A percentile compares a stretch with the other conserved stretches of the same genome.
These are phyloP conservation scores for Proterorhinus semilunaris DNA, from an alignment of 2,113 vertebrate species.

Conservation along the genomic window DNA sequence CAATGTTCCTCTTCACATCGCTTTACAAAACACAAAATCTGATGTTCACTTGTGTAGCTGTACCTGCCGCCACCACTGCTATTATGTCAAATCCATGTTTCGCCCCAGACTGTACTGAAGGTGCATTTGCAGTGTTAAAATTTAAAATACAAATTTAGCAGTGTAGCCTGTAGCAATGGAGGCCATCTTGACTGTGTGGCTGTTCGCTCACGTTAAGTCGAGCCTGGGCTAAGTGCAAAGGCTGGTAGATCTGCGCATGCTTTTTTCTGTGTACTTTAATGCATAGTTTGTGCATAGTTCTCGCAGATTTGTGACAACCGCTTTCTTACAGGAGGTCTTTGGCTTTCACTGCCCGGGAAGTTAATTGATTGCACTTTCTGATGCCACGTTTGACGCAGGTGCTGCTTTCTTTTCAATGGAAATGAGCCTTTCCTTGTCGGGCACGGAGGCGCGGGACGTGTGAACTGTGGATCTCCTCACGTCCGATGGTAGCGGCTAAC, in stretches of 20 bases:
- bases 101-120: neutral
- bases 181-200: neutral
- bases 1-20: neutral
- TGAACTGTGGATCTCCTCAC: conserved; percentile 54
- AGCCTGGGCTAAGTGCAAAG: neutral
- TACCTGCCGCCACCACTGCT: neutral
- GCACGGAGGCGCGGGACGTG: conserved; percentile 8
- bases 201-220: neutral
- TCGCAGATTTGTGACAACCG: neutral
- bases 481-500: conserved; percentile 33
- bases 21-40: neutral
- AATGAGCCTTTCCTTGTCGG: conserved; percentile 30
- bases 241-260: neutral
- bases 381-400: neutral
- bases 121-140: conserved; percentile 40
- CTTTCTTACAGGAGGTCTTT: neutral
- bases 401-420: conserved; percentile 53
- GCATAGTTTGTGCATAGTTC: neutral
- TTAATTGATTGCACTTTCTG: neutral
- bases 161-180: conserved; percentile 15
- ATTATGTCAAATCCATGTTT: conserved; percentile 20
- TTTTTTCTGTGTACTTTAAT: neutral
- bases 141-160: no score
- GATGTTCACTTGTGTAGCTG: neutral
- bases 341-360: neutral